These are phyloP conservation scores for Sebastiscus tertius DNA, from an alignment of 2,797 vertebrate species.

Conservation along the genomic window DNA sequence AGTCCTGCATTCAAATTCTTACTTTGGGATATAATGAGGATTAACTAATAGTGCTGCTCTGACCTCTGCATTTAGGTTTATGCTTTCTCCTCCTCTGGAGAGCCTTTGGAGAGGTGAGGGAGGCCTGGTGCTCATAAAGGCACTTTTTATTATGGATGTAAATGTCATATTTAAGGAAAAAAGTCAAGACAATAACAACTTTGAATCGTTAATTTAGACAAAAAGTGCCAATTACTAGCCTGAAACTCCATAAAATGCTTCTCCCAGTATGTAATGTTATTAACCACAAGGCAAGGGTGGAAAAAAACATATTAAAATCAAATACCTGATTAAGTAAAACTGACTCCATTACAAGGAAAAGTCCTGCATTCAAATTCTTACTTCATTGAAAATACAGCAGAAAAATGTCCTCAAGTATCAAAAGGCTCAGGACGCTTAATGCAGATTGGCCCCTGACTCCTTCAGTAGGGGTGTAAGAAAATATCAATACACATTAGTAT, in stretches of 20 bases:
- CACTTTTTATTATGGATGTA: no score
- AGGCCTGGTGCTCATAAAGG: no score
- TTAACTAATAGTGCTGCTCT: constrained; percentile 3
- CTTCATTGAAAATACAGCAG: background rate
- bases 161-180: no score
- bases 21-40: constrained; percentile 27
- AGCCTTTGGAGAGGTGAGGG: no score
- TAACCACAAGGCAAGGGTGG: background rate
- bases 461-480: no score
- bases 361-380: background rate
- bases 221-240: background rate
- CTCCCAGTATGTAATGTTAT: background rate
- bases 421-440: background rate
- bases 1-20: background rate
- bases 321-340: background rate
- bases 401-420: background rate
- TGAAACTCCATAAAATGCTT: constrained; percentile 2
- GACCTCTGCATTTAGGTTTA: constrained; percentile 23
- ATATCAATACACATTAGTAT: no score
- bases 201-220: background rate
- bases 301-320: background rate
- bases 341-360: background rate
- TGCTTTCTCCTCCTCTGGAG: background rate
- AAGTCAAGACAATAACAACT: no score
- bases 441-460: background rate